Evolutionary conservation across 2,797 vertebrate genomes (phyloP), one percentile per base, ranked within the genome.

Genomic region (Dermochelys coriacea): DNA sequence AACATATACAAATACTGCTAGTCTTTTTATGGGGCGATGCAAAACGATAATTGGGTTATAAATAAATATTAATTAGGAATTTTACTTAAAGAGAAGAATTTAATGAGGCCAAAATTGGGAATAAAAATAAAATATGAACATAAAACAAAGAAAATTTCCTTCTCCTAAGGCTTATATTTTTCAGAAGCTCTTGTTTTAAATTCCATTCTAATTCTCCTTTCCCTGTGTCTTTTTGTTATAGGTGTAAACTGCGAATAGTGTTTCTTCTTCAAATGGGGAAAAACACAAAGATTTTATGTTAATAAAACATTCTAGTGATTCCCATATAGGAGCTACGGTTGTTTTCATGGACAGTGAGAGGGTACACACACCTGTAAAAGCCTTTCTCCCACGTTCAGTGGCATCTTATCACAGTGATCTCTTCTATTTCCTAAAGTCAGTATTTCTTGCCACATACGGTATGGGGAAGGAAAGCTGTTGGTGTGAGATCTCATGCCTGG

Each of bases 101-200:
- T 52, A 94, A 81, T 93, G 29, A 74, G 91, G 84, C 49, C 50
- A 88, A 80, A 95, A 89, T 61, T 87, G 93, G 94, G 34, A 86
- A 94, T 79, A 84, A 91, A 71, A 95, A 16, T 82, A 29, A 86
- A 85, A 93, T 89, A 47, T 71, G 81, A 86, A 93, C 71, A 95
- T 51, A 83, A n/a, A 31, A 87, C 45, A 57, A 77, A 19, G 61
- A n/a, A 64, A 94, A 93, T 54, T 87, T 50, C 19, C 31, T 87
- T 59, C 34, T 5, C 0, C 29, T 51, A 31, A 87, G 89, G 75
- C 3, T 95, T 77, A 77, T 75, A 75, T 71, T 91, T 97, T 91
- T 81, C 90, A 95, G 87, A 94, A 88, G 83, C 86, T 93, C 92
- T 94, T 87, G 34, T 57, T 89, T 71, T 89, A 80, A 94, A 92